phyloP scores from a whole-genome alignment of 1,140 invertebrate species.

The Venturia canescens region DNA sequence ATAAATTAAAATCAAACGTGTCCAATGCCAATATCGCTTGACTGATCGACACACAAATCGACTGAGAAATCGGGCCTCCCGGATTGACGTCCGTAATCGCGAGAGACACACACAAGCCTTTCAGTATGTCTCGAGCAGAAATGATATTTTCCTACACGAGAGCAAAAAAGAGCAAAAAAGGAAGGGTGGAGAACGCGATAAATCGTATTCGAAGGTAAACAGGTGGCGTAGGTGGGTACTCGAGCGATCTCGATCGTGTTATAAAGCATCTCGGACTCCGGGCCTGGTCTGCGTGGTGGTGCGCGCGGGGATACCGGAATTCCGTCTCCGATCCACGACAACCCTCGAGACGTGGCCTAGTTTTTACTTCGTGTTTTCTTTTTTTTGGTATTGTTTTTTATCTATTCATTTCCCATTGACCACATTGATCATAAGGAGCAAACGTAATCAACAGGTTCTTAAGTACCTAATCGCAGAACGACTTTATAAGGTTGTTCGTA shows the following conservation, averaged over 20 bases:
- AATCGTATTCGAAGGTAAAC: conserved; percentile 39
- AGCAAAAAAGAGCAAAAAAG: not conserved
- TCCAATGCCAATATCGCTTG: conserved; percentile 1
- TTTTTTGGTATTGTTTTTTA: not conserved
- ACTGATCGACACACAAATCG: conserved; percentile 26
- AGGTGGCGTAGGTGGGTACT: conserved; percentile 42
- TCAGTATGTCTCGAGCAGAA: not conserved
- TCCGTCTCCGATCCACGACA: conserved; percentile 8
- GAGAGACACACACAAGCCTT: conserved; percentile 2
- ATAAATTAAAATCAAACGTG: conserved; percentile 1
- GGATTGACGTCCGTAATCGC: conserved; percentile 14
- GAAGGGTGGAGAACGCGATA: conserved; percentile 21
- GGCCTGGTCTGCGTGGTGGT: not conserved
- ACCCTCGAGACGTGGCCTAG: not conserved
- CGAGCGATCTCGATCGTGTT: conserved; percentile 20
- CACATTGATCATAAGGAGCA: too few relatives aligned
- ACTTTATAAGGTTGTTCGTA: too few relatives aligned
- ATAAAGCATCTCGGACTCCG: not conserved
- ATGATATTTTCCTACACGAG: not conserved
- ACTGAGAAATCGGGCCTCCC: conserved; percentile 25
- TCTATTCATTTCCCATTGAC: not conserved
- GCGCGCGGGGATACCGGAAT: conserved; percentile 18
- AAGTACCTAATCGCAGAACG: too few relatives aligned
- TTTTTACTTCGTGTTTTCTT: not conserved
- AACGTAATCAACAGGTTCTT: too few relatives aligned